These are phyloP conservation scores for Otis tarda DNA, from an alignment of 2,113 vertebrate genomes.

Conservation along the genomic window DNA sequence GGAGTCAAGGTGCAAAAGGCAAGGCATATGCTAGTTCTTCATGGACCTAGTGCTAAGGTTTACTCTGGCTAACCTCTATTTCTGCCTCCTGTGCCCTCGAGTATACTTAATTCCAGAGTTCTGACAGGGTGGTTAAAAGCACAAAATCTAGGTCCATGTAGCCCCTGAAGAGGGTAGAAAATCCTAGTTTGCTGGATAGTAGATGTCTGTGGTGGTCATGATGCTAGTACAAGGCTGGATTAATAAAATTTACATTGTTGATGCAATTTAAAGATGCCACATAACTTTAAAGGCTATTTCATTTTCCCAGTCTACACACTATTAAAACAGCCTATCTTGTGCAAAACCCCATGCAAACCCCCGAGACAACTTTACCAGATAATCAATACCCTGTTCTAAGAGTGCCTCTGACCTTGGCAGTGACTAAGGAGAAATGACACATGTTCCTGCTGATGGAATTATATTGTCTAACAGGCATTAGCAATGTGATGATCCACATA, in stretches of 20 bases:
- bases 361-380: neutral
- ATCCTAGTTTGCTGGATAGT: neutral
- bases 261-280: neutral
- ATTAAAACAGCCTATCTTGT: neutral
- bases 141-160: neutral
- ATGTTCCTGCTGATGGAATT: slow-evolving; percentile 31
- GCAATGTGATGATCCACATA: slow-evolving; percentile 41
- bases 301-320: neutral
- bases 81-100: neutral
- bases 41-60: neutral
- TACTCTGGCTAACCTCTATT: neutral
- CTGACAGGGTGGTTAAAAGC: neutral
- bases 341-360: neutral
- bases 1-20: neutral
- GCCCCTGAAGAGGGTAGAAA: neutral
- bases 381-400: neutral
- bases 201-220: neutral
- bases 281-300: neutral
- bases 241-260: neutral
- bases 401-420: slow-evolving; percentile 14
- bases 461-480: slow-evolving; percentile 54
- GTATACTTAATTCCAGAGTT: neutral
- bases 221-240: neutral
- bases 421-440: slow-evolving; percentile 31
- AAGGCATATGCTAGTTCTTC: neutral